Evolutionary conservation across 2,113 vertebrate species (phyloP), one percentile per base, ranked within the genome.

Genomic region (Poeciliopsis prolifica): DNA sequence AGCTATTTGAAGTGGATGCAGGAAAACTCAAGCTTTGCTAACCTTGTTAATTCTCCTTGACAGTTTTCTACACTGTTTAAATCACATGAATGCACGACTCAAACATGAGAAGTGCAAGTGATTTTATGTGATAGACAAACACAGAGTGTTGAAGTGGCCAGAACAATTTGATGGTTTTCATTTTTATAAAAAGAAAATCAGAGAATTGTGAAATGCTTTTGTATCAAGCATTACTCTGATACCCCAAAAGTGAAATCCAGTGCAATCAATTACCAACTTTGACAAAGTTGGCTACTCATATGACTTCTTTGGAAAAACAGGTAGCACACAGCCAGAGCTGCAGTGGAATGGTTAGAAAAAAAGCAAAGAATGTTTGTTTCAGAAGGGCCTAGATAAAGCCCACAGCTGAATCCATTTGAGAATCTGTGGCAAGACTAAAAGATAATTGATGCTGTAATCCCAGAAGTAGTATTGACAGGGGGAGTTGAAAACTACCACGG

Each of bases 1-100:
- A 0, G 51, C 28, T 61, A 19, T 81, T 65, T 75, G 22, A 74
- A 72, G 26, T 69, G 35, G 9, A n/a, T 69, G 35, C 10, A 15
- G 19, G 51, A n/a, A 61, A 65, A 79, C 7, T 30, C 37, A 2
- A 26, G 33, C 64, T 11, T 58, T 44, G 33, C 70, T 2, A 67
- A 76, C 62, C 63, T 61, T 6, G 0, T 10, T 62, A 6, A 24
- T 24, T 68, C 37, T 1, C 17, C n/a, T 1, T 17, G 17, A 10
- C 35, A 13, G 48, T 58, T 74, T 66, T 0, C 40, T 37, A 44
- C 2, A 33, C 26, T 4, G 61, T 54, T 29, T 29, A 26, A 76
- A 29, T 60, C 33, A 44, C 19, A 54, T 15, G 35, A 9, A 5
- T 1, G 28, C 30, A 37, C 31, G 44, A 22, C 60, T 65, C 63